These are phyloP conservation scores for Polyommatus icarus DNA, from an alignment of 2,888 invertebrate genomes.

Conservation along the genomic window DNA sequence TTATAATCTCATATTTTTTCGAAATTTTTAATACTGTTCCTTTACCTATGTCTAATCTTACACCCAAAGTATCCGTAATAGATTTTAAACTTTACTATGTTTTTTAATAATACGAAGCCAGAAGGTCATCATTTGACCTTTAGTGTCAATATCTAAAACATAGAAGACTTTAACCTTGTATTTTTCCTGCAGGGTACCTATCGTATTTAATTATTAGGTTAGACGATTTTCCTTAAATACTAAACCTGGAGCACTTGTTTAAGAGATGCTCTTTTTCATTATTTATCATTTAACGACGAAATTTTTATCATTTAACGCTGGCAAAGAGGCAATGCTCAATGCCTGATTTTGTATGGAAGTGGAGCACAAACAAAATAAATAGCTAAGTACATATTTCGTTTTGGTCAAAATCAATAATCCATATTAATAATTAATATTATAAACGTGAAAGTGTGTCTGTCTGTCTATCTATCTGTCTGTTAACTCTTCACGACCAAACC, in stretches of 20 bases:
- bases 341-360: no score
- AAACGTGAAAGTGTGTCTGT: no score
- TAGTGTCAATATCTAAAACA: constrained; percentile 2
- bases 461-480: no score
- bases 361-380: no score
- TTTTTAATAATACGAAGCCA: background rate
- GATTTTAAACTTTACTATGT: background rate
- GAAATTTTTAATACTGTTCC: no score
- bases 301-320: background rate
- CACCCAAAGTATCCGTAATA: no score
- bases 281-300: background rate
- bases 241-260: background rate
- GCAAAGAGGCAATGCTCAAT: background rate
- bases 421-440: no score
- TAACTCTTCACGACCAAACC: no score
- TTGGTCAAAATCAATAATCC: no score
- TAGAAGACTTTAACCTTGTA: constrained; percentile 1
- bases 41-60: no score
- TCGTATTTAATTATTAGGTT: background rate
- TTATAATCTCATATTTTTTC: no score
- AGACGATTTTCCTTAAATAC: background rate
- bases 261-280: background rate
- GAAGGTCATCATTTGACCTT: constrained; percentile 1
- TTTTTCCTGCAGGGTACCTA: background rate
- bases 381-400: no score